Evolutionary conservation across 2,888 invertebrate genomes (phyloP).

Genomic region (Hirudinaria manillensis): DNA sequence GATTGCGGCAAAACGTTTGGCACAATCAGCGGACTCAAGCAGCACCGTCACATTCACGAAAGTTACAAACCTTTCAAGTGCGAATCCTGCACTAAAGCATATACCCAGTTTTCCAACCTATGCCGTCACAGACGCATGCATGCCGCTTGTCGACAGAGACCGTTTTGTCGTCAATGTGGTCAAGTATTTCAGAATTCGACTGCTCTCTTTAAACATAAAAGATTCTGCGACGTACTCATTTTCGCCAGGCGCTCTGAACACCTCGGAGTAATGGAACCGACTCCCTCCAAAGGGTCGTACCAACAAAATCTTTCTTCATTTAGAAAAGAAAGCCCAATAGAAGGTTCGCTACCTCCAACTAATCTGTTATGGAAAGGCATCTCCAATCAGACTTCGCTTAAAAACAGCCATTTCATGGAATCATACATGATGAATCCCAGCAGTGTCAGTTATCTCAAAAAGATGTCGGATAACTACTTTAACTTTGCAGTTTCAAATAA

Average conservation of each 20-base stretch:
- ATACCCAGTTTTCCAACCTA: slow-evolving; percentile 97
- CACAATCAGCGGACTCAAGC: slow-evolving; percentile 92
- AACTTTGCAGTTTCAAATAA: background rate
- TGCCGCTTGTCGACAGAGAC: slow-evolving; percentile 80
- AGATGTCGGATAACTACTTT: background rate
- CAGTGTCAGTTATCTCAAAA: background rate
- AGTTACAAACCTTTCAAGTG: slow-evolving; percentile 92
- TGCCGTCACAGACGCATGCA: slow-evolving; percentile 99
- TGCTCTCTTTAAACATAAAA: slow-evolving; percentile 86
- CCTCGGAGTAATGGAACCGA: background rate
- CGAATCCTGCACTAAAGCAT: slow-evolving; percentile 75
- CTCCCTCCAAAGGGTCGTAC: background rate
- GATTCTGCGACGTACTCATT: slow-evolving; percentile 65
- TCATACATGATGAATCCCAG: background rate
- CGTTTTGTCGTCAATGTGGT: slow-evolving; percentile 87
- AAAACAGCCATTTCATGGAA: background rate
- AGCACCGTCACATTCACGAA: slow-evolving; percentile 97
- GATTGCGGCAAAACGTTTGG: slow-evolving; percentile 98
- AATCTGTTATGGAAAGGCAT: background rate
- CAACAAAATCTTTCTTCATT: too few relatives aligned
- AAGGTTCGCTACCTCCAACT: background rate
- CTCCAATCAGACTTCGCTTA: background rate
- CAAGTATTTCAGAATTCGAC: slow-evolving; percentile 86
- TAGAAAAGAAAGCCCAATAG: background rate
- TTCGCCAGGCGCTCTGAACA: background rate